Conservation (phyloP, 2,888 invertebrate genomes). For the Orchesellides sinensis region DNA sequence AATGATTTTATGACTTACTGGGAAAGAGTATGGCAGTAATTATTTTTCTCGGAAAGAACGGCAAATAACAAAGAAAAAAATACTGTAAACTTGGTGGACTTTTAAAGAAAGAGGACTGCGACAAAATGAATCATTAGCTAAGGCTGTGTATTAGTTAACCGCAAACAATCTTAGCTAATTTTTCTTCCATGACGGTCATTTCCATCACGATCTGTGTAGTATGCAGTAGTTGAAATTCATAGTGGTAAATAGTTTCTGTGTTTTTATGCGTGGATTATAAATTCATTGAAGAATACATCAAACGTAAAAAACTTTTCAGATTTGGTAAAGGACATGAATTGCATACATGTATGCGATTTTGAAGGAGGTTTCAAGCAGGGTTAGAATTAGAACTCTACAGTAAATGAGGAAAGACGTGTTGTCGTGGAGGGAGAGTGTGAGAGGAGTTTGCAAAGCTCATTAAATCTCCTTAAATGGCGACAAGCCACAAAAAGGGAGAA, state of each 20-base stretch:
- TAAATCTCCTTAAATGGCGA: slow-evolving; percentile 27
- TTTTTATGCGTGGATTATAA: neutral
- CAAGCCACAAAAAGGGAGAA: neutral
- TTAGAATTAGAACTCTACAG: neutral
- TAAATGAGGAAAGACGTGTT: neutral
- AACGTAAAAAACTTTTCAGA: neutral
- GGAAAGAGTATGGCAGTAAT: too few relatives aligned
- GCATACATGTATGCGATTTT: neutral
- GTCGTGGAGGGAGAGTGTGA: too few relatives aligned
- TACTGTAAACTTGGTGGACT: too few relatives aligned
- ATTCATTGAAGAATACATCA: neutral
- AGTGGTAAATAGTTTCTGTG: too few relatives aligned
- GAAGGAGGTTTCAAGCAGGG: neutral
- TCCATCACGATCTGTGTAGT: neutral
- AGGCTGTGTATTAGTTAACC: too few relatives aligned
- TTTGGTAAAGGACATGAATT: neutral
- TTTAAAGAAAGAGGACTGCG: too few relatives aligned
- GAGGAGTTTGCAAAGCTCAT: slow-evolving; percentile 17
- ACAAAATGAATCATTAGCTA: too few relatives aligned
- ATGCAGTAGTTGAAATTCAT: neutral
- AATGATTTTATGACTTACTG: too few relatives aligned
- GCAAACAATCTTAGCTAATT: neutral
- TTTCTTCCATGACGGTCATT: slow-evolving; percentile 8
- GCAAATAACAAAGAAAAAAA: too few relatives aligned
- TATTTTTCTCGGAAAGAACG: too few relatives aligned